A percentile compares a stretch with the other conserved stretches of the same genome.
Conservation (phyloP, 2,888 invertebrate genomes). For the Carcina quercana region DNA sequence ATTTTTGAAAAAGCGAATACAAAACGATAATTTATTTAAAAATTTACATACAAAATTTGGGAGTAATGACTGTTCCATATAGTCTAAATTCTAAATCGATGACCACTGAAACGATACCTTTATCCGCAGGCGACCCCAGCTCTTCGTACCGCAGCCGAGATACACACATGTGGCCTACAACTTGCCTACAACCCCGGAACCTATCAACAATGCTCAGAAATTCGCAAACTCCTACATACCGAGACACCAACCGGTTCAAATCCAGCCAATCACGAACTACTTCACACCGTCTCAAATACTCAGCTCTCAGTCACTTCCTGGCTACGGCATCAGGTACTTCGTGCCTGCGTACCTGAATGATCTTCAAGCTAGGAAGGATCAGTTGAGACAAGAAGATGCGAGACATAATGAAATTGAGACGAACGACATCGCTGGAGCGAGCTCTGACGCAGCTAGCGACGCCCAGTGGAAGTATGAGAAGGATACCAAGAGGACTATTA, state of each 20-base stretch:
- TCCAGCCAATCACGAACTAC: conserved; percentile 33
- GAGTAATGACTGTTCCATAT: too few relatives aligned
- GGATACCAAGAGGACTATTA: conserved; percentile 41
- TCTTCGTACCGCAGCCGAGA: conserved; percentile 54
- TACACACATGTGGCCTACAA: conserved; percentile 54
- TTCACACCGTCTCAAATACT: conserved; percentile 46
- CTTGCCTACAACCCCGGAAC: conserved; percentile 22
- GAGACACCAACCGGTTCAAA: conserved; percentile 15
- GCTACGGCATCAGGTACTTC: conserved; percentile 57
- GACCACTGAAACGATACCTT: too few relatives aligned
- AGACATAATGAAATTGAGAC: conserved; percentile 48
- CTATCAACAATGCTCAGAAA: conserved; percentile 50
- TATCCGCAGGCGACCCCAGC: conserved; percentile 53
- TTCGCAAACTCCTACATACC: conserved; percentile 60
- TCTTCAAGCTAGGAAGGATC: conserved; percentile 25
- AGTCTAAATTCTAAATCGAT: too few relatives aligned
- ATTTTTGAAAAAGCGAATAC: too few relatives aligned
- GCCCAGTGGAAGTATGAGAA: conserved; percentile 59
- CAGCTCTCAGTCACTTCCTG: conserved; percentile 54
- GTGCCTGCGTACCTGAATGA: conserved; percentile 40
- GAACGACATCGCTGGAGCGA: conserved; percentile 35
- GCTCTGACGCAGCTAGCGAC: conserved; percentile 40
- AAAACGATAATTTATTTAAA: too few relatives aligned
- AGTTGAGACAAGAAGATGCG: conserved; percentile 45
- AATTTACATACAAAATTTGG: too few relatives aligned